Base-by-base conservation (phyloP, 2,113 vertebrate genomes). In the Grantiella picta region DNA sequence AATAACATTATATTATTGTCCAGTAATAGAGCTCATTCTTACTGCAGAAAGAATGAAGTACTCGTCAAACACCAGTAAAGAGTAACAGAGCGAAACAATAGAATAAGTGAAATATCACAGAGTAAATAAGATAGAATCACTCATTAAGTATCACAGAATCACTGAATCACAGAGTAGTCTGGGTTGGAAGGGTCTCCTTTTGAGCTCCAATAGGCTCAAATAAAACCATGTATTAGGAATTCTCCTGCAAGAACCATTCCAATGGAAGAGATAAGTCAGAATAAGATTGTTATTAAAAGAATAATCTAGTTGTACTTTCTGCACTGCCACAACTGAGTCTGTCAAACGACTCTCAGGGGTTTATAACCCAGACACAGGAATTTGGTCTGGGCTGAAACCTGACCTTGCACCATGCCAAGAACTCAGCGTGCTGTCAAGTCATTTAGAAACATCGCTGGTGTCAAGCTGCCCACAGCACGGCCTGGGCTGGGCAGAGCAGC, bases 351-450 rank as follows among this genome's bases (percentile, higher is more conserved):
- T 89, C 50, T 60, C 80, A 82, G 29, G 68, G 84, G 64, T 84
- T 95, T 84, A 60, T 61, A 95, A 88, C 72, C 92, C 94, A 94
- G 95, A 97, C 96, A 79, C 7, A 93, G 90, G 94, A 96, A 96
- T 97, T 90, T 36, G 50, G 82, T 76, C 86, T 94, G 95, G 88
- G 88, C 76, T 92, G 95, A 91, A 94, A 91, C 57, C 53, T 91
- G 88, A 94, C 70, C 81, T 82, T 14, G 14, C 33, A 10, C 73
- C 9, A 28, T 15, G 90, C 95, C 95, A 96, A 93, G 95, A 90
- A 92, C 95, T 95, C 38, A 0, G 73, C 83, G 88, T 88, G 85
- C 88, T 78, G 90, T 93, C 93, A 90, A 92, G 40, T 94, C 92
- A 69, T 92, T 86, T 89, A 94, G 94, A 96, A 96, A 94, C 45